Conservation (phyloP, 2,888 invertebrate genomes). For the Rapana venosa region DNA sequence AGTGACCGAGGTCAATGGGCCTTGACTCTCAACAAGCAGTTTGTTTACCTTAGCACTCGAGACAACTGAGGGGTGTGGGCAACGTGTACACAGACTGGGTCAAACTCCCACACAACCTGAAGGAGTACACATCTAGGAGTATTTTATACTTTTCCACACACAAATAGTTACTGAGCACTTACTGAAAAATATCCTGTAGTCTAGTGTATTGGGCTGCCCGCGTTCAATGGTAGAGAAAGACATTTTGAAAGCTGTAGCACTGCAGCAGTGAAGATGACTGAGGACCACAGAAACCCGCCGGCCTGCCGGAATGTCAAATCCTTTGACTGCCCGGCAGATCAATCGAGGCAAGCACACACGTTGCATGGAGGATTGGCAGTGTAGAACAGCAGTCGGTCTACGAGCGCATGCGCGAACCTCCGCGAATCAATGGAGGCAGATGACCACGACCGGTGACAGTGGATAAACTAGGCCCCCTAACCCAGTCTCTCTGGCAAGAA, state of each 20-base stretch:
- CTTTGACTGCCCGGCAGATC: slow-evolving; percentile 33
- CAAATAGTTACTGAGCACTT: neutral
- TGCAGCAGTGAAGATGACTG: slow-evolving; percentile 21
- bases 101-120: too few relatives aligned
- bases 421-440: slow-evolving; percentile 28
- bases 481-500: neutral
- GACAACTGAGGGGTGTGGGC: too few relatives aligned
- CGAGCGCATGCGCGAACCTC: slow-evolving; percentile 15
- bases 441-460: neutral
- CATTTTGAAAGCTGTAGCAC: slow-evolving; percentile 48
- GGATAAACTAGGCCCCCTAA: neutral
- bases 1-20: neutral
- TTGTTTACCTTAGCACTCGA: too few relatives aligned
- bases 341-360: slow-evolving; percentile 39
- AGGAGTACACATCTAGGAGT: too few relatives aligned
- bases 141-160: too few relatives aligned
- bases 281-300: slow-evolving; percentile 1
- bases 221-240: slow-evolving; percentile 81
- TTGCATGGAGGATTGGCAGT: slow-evolving; percentile 28
- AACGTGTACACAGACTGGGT: too few relatives aligned
- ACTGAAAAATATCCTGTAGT: slow-evolving; percentile 94
- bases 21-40: neutral
- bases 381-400: neutral
- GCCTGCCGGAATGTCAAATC: slow-evolving; percentile 13
- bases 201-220: slow-evolving; percentile 88